phyloP scores from a whole-genome alignment of 2,888 invertebrate genomes.

The Saturnia pavonia region DNA sequence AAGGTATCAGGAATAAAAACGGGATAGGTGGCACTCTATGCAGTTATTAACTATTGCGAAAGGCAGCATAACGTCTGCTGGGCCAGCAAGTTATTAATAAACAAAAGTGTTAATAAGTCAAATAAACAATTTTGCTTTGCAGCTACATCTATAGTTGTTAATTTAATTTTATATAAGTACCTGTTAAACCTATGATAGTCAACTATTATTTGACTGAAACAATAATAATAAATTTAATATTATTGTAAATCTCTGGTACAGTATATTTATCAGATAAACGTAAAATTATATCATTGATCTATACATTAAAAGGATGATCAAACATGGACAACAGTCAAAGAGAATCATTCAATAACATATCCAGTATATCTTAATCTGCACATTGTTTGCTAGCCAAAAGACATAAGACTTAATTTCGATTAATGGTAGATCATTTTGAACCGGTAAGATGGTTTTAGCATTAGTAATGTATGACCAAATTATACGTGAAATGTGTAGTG shows the following conservation, averaged over 20 bases:
- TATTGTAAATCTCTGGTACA: background rate
- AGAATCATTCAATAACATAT: slow-evolving; percentile 31
- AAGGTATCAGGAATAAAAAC: no score
- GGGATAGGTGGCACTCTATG: no score
- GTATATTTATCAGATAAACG: background rate
- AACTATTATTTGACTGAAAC: no score
- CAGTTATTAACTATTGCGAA: no score
- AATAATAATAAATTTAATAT: background rate
- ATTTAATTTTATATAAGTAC: no score
- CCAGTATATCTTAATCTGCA: slow-evolving; percentile 20
- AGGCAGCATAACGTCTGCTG: no score
- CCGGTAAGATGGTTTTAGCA: background rate
- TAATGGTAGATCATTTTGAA: background rate
- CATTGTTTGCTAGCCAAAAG: background rate
- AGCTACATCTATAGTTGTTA: no score
- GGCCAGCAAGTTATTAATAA: no score
- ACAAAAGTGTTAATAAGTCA: no score
- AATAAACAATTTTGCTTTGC: no score
- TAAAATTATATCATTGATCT: slow-evolving; percentile 26
- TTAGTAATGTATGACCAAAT: slow-evolving; percentile 14
- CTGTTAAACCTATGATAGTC: background rate
- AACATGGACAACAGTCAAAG: slow-evolving; percentile 38
- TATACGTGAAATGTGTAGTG: slow-evolving; percentile 16
- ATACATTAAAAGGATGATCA: slow-evolving; percentile 33
- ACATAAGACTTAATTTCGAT: background rate